Percentiles rank a stretch among this genome's conserved stretches.
These are phyloP conservation scores for Prunella strophiata DNA, from an alignment of 2,797 vertebrate species.

Conservation along the genomic window DNA sequence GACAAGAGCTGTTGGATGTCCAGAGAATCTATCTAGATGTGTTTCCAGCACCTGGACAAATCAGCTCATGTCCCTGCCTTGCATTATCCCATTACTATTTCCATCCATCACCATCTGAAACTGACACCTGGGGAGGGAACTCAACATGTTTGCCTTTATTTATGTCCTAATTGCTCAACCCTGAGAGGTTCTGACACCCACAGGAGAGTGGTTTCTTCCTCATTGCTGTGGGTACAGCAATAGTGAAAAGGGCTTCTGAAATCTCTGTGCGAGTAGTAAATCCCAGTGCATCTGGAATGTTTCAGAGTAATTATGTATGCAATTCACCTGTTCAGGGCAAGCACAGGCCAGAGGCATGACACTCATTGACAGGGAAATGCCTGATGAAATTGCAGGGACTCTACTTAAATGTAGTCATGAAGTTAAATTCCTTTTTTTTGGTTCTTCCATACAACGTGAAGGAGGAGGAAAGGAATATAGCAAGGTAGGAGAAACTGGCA, in stretches of 20 bases:
- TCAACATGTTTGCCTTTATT: neutral
- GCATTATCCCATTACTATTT: neutral
- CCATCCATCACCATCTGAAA: neutral
- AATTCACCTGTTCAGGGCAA: slow-evolving; percentile 4
- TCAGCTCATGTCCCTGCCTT: slow-evolving; percentile 1
- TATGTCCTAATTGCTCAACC: neutral
- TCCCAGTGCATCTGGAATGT: slow-evolving; percentile 23
- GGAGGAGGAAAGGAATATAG: neutral
- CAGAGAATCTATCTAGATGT: neutral
- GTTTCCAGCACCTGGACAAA: slow-evolving; percentile 27
- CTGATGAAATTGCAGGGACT: neutral
- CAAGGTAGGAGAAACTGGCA: neutral
- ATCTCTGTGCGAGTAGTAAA: neutral
- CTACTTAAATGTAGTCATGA: neutral
- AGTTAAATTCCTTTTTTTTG: neutral
- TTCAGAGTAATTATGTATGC: neutral
- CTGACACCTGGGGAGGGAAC: neutral
- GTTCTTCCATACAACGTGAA: neutral
- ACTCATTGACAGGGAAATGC: neutral
- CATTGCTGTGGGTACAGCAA: neutral
- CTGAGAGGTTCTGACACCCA: neutral
- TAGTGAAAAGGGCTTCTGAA: neutral
- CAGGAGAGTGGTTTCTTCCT: neutral
- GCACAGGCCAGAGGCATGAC: neutral
- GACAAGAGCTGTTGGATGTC: neutral